Evolutionary conservation across 2,113 vertebrate genomes (phyloP), one percentile per base, ranked within the genome.

Genomic region (Fulica atra): DNA sequence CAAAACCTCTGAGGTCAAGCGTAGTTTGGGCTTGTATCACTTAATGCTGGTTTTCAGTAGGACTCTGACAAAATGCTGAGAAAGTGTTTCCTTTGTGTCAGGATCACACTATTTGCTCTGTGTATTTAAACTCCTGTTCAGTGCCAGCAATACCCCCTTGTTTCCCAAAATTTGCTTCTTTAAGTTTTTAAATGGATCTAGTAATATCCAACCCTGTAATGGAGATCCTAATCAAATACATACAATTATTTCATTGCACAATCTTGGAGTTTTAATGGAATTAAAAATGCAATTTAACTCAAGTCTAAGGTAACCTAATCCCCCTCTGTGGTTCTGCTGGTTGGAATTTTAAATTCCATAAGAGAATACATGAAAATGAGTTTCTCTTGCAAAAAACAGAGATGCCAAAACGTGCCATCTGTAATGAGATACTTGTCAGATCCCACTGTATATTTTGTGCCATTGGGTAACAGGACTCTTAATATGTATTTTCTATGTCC

Each of bases 191-290:
- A 90, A 76, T 57, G 81, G 56, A 57, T 81, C 23, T 2, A 57
- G 53, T 79, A 87, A 83, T 72, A 69, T 24, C 61, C 79, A 95
- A 88, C 68, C 78, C 36, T 86, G 24, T 68, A 61, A 88, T 91
- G 88, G 89, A 91, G 92, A 91, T 92, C 69, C 71, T 95, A 92
- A 93, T 96, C 89, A 92, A 88, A 93, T 56, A n/a, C 25, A 31
- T 68, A 44, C 38, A 74, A 64, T 85, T 91, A 54, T 85, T 84
- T 91, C 77, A 70, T 89, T 95, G 61, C 82, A 44, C n/a, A 61
- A 83, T 74, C 40, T 72, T 76, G 42, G 68, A 78, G 83, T 87
- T 95, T 72, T 82, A 91, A 69, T 81, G 50, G 69, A 87, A 94
- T 92, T 68, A 78, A 88, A 89, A 85, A 48, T n/a, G 56, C 50